These are phyloP conservation scores for Hermodice carunculata DNA, from an alignment of 2,888 invertebrate species.

Conservation along the genomic window DNA sequence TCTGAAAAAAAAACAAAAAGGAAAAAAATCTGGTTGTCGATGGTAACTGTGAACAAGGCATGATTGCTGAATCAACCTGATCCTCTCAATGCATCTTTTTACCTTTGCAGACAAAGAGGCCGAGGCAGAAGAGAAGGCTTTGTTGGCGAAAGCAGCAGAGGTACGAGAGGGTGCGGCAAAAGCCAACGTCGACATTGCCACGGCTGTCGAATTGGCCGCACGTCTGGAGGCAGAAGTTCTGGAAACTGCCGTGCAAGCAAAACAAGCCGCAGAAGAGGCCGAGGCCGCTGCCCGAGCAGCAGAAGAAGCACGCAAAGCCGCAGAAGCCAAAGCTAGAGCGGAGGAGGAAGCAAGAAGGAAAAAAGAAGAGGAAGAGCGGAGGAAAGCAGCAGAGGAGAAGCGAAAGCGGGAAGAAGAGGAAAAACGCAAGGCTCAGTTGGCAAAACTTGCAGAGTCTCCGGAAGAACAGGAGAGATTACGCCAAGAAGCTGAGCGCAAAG, in stretches of 20 bases:
- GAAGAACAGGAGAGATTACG: conserved; percentile 47
- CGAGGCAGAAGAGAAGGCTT: conserved; percentile 16
- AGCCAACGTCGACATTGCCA: conserved; percentile 3
- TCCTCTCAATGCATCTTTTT: too few species aligned
- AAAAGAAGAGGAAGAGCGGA: conserved; percentile 44
- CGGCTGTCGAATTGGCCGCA: conserved; percentile 8
- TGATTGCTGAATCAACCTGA: too few species aligned
- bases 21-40: too few species aligned
- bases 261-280: conserved; percentile 15
- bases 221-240: conserved; percentile 19
- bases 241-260: conserved; percentile 15
- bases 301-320: conserved; percentile 23
- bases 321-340: conserved; percentile 7
- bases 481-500: conserved; percentile 41
- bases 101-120: conserved; percentile 6
- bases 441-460: conserved; percentile 46
- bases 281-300: conserved; percentile 9
- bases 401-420: conserved; percentile 44
- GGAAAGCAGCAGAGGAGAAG: conserved; percentile 48
- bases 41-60: too few species aligned
- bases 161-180: conserved; percentile 5
- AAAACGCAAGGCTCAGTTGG: conserved; percentile 33
- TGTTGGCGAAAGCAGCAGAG: conserved; percentile 18
- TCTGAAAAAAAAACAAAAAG: too few species aligned
- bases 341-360: conserved; percentile 22